Evolutionary conservation across 2,113 vertebrate species (phyloP), one percentile per base, ranked within the genome.

Genomic region (Poecilia latipinna): DNA sequence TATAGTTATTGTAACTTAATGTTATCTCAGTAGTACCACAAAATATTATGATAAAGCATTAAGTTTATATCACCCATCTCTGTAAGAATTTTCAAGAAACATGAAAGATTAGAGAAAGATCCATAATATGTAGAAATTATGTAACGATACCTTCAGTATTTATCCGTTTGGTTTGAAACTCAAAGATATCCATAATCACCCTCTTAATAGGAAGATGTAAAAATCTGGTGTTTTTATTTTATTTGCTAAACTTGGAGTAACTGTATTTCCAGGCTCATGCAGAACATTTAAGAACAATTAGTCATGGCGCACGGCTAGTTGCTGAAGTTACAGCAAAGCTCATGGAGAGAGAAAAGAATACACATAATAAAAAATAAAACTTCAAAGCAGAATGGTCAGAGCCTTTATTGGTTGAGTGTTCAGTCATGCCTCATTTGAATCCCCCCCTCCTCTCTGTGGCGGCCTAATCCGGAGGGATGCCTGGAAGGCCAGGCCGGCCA

Each of bases 361-460:
- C 10, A 72, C 22, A 70, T 42, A 37, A 24, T 22, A 68, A 0
- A 13, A 61, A 37, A 73, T 44, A 68, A 24, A 26, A 44, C 26
- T 26, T 67, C 17, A 28, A 65, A 78, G 70, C 29, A 72, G 79
- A 86, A 75, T 7, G n/a, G 12, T n/a, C 22, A 82, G 70, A 70
- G 77, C 80, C 75, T 68, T 63, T n/a, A 67, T 71, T 72, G 35
- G 66, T 74, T 82, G 60, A 32, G 70, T 70, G 80, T 57, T 81
- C 65, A 84, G 87, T 89, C 72, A 85, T 29, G 71, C 69, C 79
- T 82, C 80, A 72, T 48, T 68, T 61, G 82, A 75, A 76, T 29
- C 66, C 68, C 63, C 72, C 51, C 74, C 48, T 19, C 64, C 71
- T 44, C 66, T 19, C 64, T 70, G 69, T 33, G 11, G 61, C 66